Evolutionary conservation across 2,888 invertebrate genomes (phyloP), one percentile per base, ranked within the genome.

Genomic region (Andrena marginata): DNA sequence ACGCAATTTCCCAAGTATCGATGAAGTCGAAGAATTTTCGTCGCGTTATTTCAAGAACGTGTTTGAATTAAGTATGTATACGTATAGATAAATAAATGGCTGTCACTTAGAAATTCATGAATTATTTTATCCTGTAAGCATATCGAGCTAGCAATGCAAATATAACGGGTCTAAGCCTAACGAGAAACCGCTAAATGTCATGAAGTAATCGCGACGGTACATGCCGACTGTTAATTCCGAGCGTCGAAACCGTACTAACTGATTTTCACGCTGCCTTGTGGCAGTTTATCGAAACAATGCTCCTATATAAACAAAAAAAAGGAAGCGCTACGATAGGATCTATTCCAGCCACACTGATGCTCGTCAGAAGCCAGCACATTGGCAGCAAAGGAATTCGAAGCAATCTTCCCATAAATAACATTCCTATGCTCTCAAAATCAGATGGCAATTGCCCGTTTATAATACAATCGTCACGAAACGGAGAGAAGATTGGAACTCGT

Each of bases 141-240:
- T 67, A 64, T 51, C 26, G 20, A 65, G 74, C 54, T 31, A 4
- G 5, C 4, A 74, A 67, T 51, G 72, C 71, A 68, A 80, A 82
- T 80, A 71, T 68, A 75, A 63, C 82, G 26, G 26, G 63, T 72
- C 71, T 76, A 80, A 75, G 80, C 75, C 75, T 68, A 76, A 72
- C 82, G 42, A 60, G 67, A 68, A 76, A 59, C 71, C 48, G 63
- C 68, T 80, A 80, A 80, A 82, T 82, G 75, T 60, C 80, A 80
- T 63, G 80, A 67, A 79, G 62, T 67, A 70, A 79, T 31, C n/a
- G 3, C 23, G 29, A 49, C 35, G 33, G 51, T 62, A 74, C 13
- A 73, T 62, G 33, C 56, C 42, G 63, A 68, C 71, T 62, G 71
- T 75, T 79, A 65, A 75, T 82, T 75, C 68, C 74, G 16, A 68